These are phyloP conservation scores for Lepidocyrtinus sp. DNA, from an alignment of 2,888 invertebrate species.

Conservation along the genomic window DNA sequence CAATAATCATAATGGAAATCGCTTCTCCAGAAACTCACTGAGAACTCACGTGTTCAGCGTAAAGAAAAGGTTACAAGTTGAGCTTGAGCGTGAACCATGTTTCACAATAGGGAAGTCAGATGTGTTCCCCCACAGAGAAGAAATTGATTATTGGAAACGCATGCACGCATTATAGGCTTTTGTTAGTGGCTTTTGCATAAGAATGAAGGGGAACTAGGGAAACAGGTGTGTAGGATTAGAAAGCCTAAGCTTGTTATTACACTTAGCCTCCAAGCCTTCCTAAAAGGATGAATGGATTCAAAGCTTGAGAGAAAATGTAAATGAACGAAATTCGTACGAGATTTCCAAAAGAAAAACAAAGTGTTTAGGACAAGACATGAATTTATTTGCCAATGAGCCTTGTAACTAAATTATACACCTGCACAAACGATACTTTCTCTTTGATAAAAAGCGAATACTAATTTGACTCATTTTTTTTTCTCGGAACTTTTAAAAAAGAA, in stretches of 20 bases:
- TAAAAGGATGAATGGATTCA: neutral
- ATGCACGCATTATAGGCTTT: constrained; percentile 3
- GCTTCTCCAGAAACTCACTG: neutral
- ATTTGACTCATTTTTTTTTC: too few species aligned
- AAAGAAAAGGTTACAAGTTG: neutral
- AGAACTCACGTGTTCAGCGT: neutral
- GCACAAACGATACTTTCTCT: too few species aligned
- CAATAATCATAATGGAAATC: constrained; percentile 15
- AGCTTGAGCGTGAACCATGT: neutral
- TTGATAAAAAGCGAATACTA: too few species aligned
- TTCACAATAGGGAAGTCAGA: neutral
- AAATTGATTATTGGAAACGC: constrained; percentile 18
- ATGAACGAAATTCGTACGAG: neutral
- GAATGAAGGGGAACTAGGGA: too few species aligned
- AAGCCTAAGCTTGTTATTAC: too few species aligned
- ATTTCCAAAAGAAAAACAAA: too few species aligned
- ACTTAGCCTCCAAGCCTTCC: neutral
- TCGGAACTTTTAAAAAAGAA: neutral
- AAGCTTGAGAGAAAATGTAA: neutral
- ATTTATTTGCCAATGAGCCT: neutral
- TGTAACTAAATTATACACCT: too few species aligned
- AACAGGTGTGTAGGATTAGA: constrained; percentile 9
- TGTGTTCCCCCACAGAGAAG: neutral
- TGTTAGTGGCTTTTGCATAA: too few species aligned
- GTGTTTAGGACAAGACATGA: neutral